Base-by-base conservation (phyloP, 2,888 invertebrate genomes). In the Acrobasis consociella region DNA sequence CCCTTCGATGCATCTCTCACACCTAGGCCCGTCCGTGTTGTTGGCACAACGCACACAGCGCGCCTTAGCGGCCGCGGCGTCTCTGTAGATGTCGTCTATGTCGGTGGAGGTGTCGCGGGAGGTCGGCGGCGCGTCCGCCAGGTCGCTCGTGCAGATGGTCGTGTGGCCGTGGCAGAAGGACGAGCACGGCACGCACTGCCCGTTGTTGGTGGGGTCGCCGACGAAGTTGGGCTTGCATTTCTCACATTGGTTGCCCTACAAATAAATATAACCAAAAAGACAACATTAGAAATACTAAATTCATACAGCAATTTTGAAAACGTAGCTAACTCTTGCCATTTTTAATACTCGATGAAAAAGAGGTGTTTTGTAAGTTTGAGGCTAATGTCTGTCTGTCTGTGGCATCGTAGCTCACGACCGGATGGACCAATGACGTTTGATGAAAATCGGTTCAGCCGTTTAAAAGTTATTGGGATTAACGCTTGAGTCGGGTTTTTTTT, bases 161-260 rank as follows among this genome's bases (percentile, higher is more conserved):
- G 97, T 96, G 85, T 99, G 99, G 0, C 97, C 97, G 85, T 98
- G 95, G 77, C 99, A 99, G 86, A 97, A 97, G 67, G 96, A 96
- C 1, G 95, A 90, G 78, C 99, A 99, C 0, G 98, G 97, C 50
- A 97, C 94, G 80, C 99, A 99, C 69, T 95, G 95, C 0, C 96
- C 96, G 50, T 97, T 97, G 78, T 97, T 96, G 39, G 95, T 94
- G 0, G 99, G 98, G 87, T 98, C 97, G 10, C 99, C 98, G 37
- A 99, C 99, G 87, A 95, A 99, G 63, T 97, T 93, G 0, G 97
- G 97, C 80, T 96, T 95, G 83, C 99, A 99, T 82, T 96, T 96
- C 77, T 97, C 96, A 80, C 99, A 99, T 83, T 97, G 97, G n/a
- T 94, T 93, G 7, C 98, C 98, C 95, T 96, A 80, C 10, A 82